These are phyloP conservation scores for Mesorhabditis spiculigera DNA, from an alignment of 2,888 invertebrate genomes.

Conservation along the genomic window DNA sequence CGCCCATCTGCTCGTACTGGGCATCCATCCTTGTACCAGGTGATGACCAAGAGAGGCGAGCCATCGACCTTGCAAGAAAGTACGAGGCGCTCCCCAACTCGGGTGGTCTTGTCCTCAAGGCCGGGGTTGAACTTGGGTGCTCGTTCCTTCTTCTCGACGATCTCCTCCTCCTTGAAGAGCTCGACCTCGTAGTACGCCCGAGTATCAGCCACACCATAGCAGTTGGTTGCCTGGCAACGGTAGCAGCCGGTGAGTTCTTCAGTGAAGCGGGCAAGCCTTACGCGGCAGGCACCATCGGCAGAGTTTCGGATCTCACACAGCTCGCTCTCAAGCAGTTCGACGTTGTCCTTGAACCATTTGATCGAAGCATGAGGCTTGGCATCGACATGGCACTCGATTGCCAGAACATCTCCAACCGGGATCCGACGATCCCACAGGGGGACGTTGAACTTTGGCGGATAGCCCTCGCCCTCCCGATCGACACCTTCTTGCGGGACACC, in stretches of 20 bases:
- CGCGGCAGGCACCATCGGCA: slow-evolving; percentile 53
- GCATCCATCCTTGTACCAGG: slow-evolving; percentile 58
- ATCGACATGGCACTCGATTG: slow-evolving; percentile 58
- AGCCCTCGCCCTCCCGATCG: slow-evolving; percentile 44
- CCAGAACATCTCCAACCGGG: slow-evolving; percentile 42
- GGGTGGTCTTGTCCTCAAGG: slow-evolving; percentile 59
- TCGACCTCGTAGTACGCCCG: slow-evolving; percentile 46
- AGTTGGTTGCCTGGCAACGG: slow-evolving; percentile 68
- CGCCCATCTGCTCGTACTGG: slow-evolving; percentile 41
- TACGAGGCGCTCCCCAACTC: slow-evolving; percentile 51
- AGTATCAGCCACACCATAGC: slow-evolving; percentile 51
- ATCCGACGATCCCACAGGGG: slow-evolving; percentile 70
- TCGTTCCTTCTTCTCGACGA: slow-evolving; percentile 35
- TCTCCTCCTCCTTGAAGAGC: slow-evolving; percentile 37
- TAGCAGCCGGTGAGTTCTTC: slow-evolving; percentile 66
- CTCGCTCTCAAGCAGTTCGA: slow-evolving; percentile 62
- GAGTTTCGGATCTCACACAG: slow-evolving; percentile 49
- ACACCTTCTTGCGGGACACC: slow-evolving; percentile 19
- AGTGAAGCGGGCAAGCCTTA: slow-evolving; percentile 48
- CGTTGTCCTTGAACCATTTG: slow-evolving; percentile 47
- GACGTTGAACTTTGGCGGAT: slow-evolving; percentile 76
- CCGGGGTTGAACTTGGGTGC: slow-evolving; percentile 59
- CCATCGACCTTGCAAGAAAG: slow-evolving; percentile 62
- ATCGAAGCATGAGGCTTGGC: slow-evolving; percentile 54
- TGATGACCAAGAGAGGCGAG: slow-evolving; percentile 61